Conservation (phyloP, 1,140 invertebrate species). For the Campoletis sonorensis region DNA sequence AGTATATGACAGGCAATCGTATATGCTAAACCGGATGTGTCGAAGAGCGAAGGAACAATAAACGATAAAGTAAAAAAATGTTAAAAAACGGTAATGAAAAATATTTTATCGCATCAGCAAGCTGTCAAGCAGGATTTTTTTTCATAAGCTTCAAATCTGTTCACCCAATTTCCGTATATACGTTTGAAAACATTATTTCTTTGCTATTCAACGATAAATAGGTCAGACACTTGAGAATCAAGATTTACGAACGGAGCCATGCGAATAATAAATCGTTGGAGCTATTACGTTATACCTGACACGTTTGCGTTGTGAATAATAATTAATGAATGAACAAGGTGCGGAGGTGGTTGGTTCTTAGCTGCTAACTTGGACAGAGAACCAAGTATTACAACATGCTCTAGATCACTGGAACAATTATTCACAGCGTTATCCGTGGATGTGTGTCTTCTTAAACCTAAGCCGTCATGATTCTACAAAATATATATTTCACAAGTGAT, state of each 20-base stretch:
- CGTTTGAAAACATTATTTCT: background rate
- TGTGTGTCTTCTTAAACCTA: background rate
- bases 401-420: conserved; percentile 13
- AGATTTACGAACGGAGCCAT: background rate
- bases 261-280: background rate
- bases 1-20: background rate
- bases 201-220: background rate
- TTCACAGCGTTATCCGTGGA: background rate
- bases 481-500: conserved; percentile 15
- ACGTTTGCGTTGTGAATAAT: conserved; percentile 16
- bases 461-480: background rate
- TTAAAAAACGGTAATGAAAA: background rate
- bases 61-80: background rate
- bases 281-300: background rate
- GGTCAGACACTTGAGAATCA: background rate
- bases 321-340: conserved; percentile 35
- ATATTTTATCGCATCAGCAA: background rate
- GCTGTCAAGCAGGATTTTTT: no score
- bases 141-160: no score
- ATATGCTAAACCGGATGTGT: background rate
- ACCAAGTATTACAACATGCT: conserved; percentile 10
- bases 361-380: conserved; percentile 1
- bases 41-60: background rate
- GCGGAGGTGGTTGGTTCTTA: conserved; percentile 22
- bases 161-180: no score